Evolutionary conservation across 2,888 invertebrate species (phyloP).

Genomic region (Ceramica pisi): DNA sequence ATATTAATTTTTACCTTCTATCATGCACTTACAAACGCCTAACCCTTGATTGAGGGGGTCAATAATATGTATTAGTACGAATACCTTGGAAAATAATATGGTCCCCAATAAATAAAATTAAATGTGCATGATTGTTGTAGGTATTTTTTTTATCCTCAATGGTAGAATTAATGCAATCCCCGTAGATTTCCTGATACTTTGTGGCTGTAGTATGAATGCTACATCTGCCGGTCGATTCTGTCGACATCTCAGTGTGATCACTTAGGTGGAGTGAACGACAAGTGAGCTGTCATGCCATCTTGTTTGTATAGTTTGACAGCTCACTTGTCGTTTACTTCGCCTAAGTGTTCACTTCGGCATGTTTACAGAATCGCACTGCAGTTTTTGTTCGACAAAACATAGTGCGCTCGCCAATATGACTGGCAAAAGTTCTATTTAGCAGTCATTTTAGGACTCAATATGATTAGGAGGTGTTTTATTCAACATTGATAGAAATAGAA

Average conservation of each 20-base stretch:
- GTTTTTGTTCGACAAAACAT: not conserved
- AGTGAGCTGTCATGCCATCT: too few species aligned
- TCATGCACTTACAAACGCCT: not conserved
- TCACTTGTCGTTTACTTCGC: too few species aligned
- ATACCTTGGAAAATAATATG: constrained; percentile 9
- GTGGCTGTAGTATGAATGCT: not conserved
- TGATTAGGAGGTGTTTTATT: not conserved
- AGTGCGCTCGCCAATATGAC: not conserved
- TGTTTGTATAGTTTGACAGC: too few species aligned
- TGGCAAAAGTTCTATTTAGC: not conserved
- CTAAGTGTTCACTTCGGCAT: too few species aligned
- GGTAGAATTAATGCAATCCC: not conserved
- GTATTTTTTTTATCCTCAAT: not conserved
- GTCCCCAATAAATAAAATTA: too few species aligned
- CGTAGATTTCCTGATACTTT: not conserved
- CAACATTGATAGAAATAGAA: not conserved
- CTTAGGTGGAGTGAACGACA: too few species aligned
- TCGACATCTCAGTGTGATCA: too few species aligned
- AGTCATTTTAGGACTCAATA: not conserved
- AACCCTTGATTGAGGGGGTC: not conserved
- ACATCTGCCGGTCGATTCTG: too few species aligned
- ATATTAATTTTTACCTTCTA: not conserved
- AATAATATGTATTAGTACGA: not conserved
- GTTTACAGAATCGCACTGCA: too few species aligned
- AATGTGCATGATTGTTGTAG: not conserved